phyloP scores from a whole-genome alignment of 2,113 vertebrate species.

The Aspidoscelis tigris region DNA sequence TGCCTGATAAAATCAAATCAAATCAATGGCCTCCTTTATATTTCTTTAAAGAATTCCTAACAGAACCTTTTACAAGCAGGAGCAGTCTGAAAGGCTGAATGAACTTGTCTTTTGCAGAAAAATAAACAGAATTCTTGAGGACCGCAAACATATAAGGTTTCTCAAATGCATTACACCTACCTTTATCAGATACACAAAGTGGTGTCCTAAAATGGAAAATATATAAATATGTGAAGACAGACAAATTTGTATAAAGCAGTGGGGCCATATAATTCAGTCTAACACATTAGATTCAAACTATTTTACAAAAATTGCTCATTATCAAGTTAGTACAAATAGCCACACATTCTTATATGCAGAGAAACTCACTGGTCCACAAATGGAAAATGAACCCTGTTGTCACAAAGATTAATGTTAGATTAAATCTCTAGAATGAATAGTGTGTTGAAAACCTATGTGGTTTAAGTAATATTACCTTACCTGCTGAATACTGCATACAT shows the following conservation, averaged over 20 bases:
- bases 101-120: background rate
- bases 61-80: background rate
- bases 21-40: background rate
- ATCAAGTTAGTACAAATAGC: too few relatives aligned
- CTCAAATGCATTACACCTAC: background rate
- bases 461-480: slow-evolving; percentile 15
- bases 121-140: background rate
- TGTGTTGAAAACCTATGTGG: background rate
- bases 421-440: background rate
- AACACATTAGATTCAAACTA: background rate
- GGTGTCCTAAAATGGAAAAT: background rate
- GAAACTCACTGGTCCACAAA: background rate
- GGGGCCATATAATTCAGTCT: background rate
- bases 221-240: too few relatives aligned
- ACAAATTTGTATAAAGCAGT: background rate
- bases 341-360: background rate
- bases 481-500: background rate
- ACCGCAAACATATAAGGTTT: background rate
- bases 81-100: slow-evolving; percentile 4
- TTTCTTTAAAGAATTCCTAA: slow-evolving; percentile 23
- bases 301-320: too few relatives aligned
- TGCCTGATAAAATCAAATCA: background rate
- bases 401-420: background rate
- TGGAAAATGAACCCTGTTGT: background rate
- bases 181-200: background rate